These are phyloP conservation scores for Nothobranchius kuhntae DNA, from an alignment of 2,113 vertebrate species.

Conservation along the genomic window DNA sequence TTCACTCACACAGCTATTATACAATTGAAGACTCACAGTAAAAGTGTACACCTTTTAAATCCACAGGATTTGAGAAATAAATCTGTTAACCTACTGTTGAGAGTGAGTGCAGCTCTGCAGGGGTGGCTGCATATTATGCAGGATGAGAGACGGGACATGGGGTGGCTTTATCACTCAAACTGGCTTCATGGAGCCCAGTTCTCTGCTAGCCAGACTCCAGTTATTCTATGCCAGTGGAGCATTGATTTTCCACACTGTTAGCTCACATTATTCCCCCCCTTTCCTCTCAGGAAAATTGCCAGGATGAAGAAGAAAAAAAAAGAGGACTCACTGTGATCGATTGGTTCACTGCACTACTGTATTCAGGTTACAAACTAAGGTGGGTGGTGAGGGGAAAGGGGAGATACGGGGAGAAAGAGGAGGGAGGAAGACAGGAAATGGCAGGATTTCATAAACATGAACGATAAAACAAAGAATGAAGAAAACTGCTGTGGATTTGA, in stretches of 20 bases:
- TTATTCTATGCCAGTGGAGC: slow-evolving; percentile 77
- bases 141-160: slow-evolving; percentile 57
- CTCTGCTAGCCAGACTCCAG: slow-evolving; percentile 70
- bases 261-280: slow-evolving; percentile 77
- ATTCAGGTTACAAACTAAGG: slow-evolving; percentile 75
- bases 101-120: slow-evolving; percentile 49
- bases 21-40: slow-evolving; percentile 35
- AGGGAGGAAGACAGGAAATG: slow-evolving; percentile 32
- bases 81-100: slow-evolving; percentile 67
- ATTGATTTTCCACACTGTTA: slow-evolving; percentile 82
- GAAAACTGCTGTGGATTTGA: neutral
- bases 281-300: slow-evolving; percentile 76
- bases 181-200: slow-evolving; percentile 60
- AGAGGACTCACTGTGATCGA: slow-evolving; percentile 76
- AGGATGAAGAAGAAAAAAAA: slow-evolving; percentile 51
- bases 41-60: slow-evolving; percentile 38
- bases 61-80: slow-evolving; percentile 57
- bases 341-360: slow-evolving; percentile 72
- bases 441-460: slow-evolving; percentile 42
- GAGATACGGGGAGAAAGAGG: slow-evolving; percentile 9
- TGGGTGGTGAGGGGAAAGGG: slow-evolving; percentile 52
- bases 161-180: slow-evolving; percentile 70
- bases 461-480: slow-evolving; percentile 36
- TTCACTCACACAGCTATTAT: slow-evolving; percentile 22
- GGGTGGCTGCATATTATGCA: slow-evolving; percentile 52